Conservation (phyloP, 2,113 vertebrate species). For the Morone chrysops region DNA sequence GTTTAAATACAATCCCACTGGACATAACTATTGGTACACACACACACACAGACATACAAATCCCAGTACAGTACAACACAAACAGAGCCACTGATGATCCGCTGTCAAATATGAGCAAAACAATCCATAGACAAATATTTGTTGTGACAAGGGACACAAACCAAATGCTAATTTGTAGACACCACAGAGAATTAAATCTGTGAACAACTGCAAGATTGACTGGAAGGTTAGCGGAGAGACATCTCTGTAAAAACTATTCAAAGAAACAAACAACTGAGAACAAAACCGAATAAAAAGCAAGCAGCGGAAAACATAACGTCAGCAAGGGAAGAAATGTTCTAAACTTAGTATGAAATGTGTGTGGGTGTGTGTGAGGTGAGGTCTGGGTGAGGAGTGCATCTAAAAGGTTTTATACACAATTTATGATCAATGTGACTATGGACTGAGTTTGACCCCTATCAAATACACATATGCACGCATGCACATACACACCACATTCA, state of each 20-base stretch:
- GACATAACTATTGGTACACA: conserved; percentile 33
- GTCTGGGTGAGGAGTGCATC: conserved; percentile 48
- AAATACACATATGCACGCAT: conserved; percentile 5
- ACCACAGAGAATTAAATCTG: conserved; percentile 64
- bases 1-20: conserved; percentile 35
- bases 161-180: conserved; percentile 72
- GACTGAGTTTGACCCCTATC: conserved; percentile 16
- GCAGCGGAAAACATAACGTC: conserved; percentile 9
- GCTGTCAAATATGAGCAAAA: conserved; percentile 74
- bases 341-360: neutral
- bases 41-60: conserved; percentile 23
- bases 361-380: conserved; percentile 24
- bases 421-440: conserved; percentile 11
- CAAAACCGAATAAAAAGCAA: conserved; percentile 33
- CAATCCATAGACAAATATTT: conserved; percentile 75
- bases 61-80: conserved; percentile 42
- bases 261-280: conserved; percentile 57
- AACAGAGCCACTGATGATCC: conserved; percentile 57
- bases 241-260: conserved; percentile 24
- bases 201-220: conserved; percentile 62
- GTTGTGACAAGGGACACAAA: conserved; percentile 70
- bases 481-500: neutral
- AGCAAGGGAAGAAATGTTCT: neutral
- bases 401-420: conserved; percentile 8
- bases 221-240: conserved; percentile 51